phyloP scores from a whole-genome alignment of 1,140 invertebrate genomes.

The Lepidurus packardi region DNA sequence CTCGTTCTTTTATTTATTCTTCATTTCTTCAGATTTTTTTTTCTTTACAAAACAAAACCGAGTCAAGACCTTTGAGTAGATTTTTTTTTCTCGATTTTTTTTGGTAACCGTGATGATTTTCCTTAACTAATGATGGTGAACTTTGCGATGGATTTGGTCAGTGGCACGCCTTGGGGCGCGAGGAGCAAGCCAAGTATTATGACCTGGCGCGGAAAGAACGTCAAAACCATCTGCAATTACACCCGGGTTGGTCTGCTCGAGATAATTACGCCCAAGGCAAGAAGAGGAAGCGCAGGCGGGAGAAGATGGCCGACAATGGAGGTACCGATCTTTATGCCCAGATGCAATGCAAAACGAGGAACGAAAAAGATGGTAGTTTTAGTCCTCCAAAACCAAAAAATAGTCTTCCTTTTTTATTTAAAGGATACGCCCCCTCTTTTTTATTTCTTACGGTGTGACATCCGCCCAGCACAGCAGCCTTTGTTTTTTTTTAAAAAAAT shows the following conservation, averaged over 20 bases:
- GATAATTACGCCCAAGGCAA: conserved; percentile 90
- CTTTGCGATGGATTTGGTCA: conserved; percentile 49
- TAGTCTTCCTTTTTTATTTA: not conserved
- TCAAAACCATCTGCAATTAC: conserved; percentile 97
- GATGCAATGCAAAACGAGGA: not conserved
- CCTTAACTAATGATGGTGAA: not conserved
- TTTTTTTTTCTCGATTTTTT: not conserved
- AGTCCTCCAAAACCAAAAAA: not conserved
- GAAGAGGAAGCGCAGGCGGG: conserved; percentile 99
- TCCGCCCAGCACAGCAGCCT: conserved; percentile 23
- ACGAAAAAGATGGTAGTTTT: not conserved
- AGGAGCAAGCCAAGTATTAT: conserved; percentile 99
- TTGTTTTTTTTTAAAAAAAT: conserved; percentile 24
- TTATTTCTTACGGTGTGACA: not conserved
- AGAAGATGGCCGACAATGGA: conserved; percentile 83
- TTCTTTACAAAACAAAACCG: not conserved
- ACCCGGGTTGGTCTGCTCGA: conserved; percentile 98
- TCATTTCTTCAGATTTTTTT: not conserved
- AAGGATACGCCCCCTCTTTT: not conserved
- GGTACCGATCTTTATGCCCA: conserved; percentile 37
- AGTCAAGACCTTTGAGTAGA: not conserved
- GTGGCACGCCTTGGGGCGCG: conserved; percentile 97
- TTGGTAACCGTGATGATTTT: not conserved
- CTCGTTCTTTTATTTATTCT: conserved; percentile 31
- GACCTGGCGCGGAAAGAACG: conserved; percentile 96